A percentile compares a stretch with the other conserved stretches of the same genome.
Conservation (phyloP, 2,113 vertebrate genomes). For the Sarotherodon lohbergeri region DNA sequence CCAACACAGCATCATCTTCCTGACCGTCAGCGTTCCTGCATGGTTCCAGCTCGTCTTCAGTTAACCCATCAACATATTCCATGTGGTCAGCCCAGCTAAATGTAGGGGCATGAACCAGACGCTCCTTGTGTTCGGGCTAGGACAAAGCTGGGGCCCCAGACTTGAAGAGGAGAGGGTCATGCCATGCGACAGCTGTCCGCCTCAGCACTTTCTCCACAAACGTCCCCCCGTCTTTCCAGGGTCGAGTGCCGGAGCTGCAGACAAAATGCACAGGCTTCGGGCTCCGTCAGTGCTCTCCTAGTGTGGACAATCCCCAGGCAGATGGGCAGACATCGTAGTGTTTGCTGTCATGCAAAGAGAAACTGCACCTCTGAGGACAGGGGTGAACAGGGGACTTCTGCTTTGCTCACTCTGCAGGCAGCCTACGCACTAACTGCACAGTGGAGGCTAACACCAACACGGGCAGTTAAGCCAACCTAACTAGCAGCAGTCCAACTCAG, state of each 20-base stretch:
- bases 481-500: not conserved
- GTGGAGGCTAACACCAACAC: not conserved
- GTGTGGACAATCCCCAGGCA: not conserved
- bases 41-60: not conserved
- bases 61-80: not conserved
- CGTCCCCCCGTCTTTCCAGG: not conserved
- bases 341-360: not conserved
- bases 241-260: not conserved
- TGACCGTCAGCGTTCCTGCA: not conserved
- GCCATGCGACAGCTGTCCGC: too few species aligned
- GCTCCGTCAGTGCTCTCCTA: not conserved
- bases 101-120: rapidly evolving
- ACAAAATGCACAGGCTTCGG: not conserved
- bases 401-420: not conserved
- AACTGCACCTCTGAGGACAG: not conserved
- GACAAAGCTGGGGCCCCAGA: not conserved
- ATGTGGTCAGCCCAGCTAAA: not conserved
- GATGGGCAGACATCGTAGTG: not conserved
- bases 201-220: too few species aligned
- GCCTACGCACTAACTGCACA: not conserved
- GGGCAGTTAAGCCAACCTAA: not conserved
- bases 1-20: not conserved
- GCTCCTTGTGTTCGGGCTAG: not conserved
- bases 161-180: too few species aligned
- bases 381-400: not conserved